Evolutionary conservation across 2,888 invertebrate genomes (phyloP), one percentile per base, ranked within the genome.

Genomic region (Sisyra terminalis): DNA sequence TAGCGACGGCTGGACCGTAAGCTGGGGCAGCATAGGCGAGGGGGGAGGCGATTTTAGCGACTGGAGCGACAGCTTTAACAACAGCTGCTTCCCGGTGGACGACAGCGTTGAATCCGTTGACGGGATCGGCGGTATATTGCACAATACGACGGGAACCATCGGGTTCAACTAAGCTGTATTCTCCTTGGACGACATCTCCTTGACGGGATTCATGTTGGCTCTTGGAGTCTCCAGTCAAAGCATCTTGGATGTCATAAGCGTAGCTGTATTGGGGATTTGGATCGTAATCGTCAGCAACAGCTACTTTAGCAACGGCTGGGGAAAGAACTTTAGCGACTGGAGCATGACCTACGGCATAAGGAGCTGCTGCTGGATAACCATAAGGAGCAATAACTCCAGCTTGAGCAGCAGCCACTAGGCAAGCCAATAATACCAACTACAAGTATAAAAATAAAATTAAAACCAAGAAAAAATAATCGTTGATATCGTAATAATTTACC

Each of bases 61-160:
- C 24, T 34, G 59, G 59, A 3, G 63, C 61, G 15, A 34, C 18
- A 34, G 41, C 41, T 16, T 40, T 40, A 14, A 14, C 14, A 14
- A 40, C 30, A 30, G 40, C 30, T 30, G 40, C 29, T 34, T 32
- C 32, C 3, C 34, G 32, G 11, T 30, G 29, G 2, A 41, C 41
- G 17, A 41, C 41, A 34, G 41, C 41, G 13, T 41, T 41, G 35
- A 41, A 41, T 10, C 41, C 41, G 24, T 41, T 41, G 32, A 41
- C 41, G 14, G 41, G 41, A 34, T 41, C 41, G 2, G 41, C 41
- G 11, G 41, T 41, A 24, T 41, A 41, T 14, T 41, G 34, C n/a
- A 41, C 41, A 18, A 30, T 41, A 17, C 41, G 41, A 17, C 41
- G 32, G 6, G 41, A 34, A 34, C 41, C 41, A 32, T 41, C 41